Base-by-base conservation (phyloP, 1,140 invertebrate genomes). In the Hyphantria cunea region DNA sequence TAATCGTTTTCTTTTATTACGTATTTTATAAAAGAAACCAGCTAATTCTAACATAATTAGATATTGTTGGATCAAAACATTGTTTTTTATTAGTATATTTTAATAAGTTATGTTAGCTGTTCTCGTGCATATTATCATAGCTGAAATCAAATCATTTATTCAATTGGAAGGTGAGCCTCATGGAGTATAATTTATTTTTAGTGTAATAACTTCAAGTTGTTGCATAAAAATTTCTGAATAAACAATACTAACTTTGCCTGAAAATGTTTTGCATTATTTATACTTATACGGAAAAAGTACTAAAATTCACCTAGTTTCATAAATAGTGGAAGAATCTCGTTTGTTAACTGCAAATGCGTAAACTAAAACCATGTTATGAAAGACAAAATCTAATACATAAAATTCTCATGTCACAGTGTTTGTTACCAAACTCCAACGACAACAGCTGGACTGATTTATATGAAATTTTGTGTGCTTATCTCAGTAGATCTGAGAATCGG, bases 201-300 rank as follows among this genome's bases (percentile, higher is more conserved):
- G 72, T 78, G 81, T 89, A 71, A 86, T 86, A 85, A 88, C 81
- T 86, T 63, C 74, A 85, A 89, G 83, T 86, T 87, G 83, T 87
- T 89, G 80, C 86, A 87, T 85, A 78, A 80, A 85, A 80, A 81
- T 83, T 89, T 84, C 78, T 70, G 82, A 88, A 89, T 89, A 89
- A 89, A 89, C 79, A 86, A 75, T 78, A 89, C 84, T 87, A 87
- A 87, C 80, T 86, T 84, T 85, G 82, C 82, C 82, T 89, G 83
- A 70, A 83, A 72, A 74, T 83, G 70, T 78, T 84, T 83, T 84
- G 73, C 70, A 82, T 86, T 74, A 72, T 72, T 72, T 68, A 52
- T 37, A 13, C 3, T 45, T 12, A 25, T 3, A 25, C 5, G 32
- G 15, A 44, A 9, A n/a, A 44, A 44, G 47, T 17, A 56, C 44